Base-by-base conservation (phyloP, 2,888 invertebrate species). In the Desoria tigrina region DNA sequence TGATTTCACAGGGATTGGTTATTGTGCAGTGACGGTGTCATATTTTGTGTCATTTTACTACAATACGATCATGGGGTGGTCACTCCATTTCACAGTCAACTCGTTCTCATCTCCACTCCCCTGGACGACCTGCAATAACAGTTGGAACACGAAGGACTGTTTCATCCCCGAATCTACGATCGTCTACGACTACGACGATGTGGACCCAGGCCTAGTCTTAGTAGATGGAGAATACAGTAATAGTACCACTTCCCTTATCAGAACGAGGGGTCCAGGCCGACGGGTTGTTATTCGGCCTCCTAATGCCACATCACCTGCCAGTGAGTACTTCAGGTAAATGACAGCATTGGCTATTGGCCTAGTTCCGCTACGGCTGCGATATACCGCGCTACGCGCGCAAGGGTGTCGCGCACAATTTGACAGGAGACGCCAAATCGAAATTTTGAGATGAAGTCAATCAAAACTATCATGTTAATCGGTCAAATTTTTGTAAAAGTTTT, bases 51-150 rank as follows among this genome's bases (percentile, higher is more conserved):
- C 89, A 0, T 90, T 89, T 80, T 90, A 90, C 80, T 90, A 90
- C 82, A 92, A 92, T 81, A 90, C 91, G 61, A 90, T 92, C 77
- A 90, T 92, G 77, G 90, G 86, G 55, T 92, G 92, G 92, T 86
- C 90, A 2, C 82, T 91, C 73, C 90, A 89, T 83, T 92, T 66
- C 55, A 69, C 69, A 7, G 84, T 88, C 73, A 87, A 88, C 18
- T 90, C 90, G 42, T 81, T 84, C 77, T 78, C 79, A 21, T 84
- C 86, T 50, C 86, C 88, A 76, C 82, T 92, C 28, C 92, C 92
- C 1, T 92, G 92, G 91, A 82, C 89, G 61, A 86, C 87, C 75
- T 92, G 91, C 78, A 87, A 89, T 79, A 89, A 92, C 81, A 82
- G 86, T 0, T 92, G 90, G 90, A 92, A 92, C 81, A 88, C 89